phyloP scores from a whole-genome alignment of 2,113 vertebrate species.

The Meles meles region DNA sequence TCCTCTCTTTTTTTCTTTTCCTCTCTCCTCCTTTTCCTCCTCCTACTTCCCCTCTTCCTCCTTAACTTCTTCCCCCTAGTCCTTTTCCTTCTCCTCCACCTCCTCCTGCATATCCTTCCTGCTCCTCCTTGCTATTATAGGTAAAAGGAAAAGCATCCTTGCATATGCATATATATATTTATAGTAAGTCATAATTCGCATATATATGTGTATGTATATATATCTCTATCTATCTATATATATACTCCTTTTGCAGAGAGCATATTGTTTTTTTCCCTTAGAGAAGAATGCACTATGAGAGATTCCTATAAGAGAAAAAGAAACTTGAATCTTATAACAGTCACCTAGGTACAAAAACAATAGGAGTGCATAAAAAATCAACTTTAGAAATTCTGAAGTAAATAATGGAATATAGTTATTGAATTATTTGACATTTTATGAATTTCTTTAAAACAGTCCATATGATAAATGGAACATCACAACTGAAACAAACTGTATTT shows the following conservation, averaged over 20 bases:
- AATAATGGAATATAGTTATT: conserved; percentile 74
- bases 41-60: not conserved
- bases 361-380: conserved; percentile 64
- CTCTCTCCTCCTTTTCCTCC: not conserved
- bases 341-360: conserved; percentile 76
- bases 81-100: not conserved
- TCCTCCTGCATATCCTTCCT: not conserved
- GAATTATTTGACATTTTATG: conserved; percentile 73
- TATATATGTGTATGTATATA: not conserved
- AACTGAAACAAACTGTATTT: conserved; percentile 76
- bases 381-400: conserved; percentile 76
- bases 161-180: not conserved
- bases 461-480: conserved; percentile 75
- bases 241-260: not conserved
- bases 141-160: conserved; percentile 1
- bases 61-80: not conserved
- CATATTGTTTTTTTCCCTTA: not conserved
- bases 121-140: not conserved
- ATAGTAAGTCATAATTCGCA: not conserved
- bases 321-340: conserved; percentile 56
- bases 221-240: not conserved
- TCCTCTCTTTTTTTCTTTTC: not conserved
- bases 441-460: conserved; percentile 76
- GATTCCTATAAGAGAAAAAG: not conserved
- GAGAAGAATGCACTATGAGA: not conserved